Evolutionary conservation across 2,888 invertebrate species (phyloP).

Genomic region (Brachylomia viminalis): DNA sequence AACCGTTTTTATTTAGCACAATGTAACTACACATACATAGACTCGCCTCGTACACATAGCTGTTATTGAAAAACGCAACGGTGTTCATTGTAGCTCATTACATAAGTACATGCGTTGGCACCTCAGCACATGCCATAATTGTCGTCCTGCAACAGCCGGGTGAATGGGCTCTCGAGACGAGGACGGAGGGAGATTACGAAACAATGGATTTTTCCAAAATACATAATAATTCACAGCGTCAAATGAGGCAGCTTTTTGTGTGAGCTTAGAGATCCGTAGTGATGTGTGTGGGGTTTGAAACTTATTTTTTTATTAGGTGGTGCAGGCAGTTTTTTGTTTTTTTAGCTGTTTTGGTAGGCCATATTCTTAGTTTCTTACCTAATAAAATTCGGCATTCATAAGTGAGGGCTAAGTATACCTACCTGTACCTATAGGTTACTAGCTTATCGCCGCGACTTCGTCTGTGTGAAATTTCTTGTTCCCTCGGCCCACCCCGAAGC

Average conservation of each 20-base stretch:
- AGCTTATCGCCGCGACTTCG: too few species aligned
- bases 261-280: slow-evolving; percentile 81
- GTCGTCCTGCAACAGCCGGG: slow-evolving; percentile 75
- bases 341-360: neutral
- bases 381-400: neutral
- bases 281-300: slow-evolving; percentile 25
- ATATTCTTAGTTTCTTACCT: neutral
- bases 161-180: slow-evolving; percentile 81
- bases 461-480: too few species aligned
- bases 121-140: slow-evolving; percentile 79
- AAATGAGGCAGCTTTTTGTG: slow-evolving; percentile 85
- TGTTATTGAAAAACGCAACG: slow-evolving; percentile 53
- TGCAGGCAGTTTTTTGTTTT: too few species aligned
- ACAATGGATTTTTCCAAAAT: slow-evolving; percentile 89
- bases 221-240: slow-evolving; percentile 89
- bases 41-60: slow-evolving; percentile 25
- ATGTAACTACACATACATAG: slow-evolving; percentile 3
- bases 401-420: neutral
- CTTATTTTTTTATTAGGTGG: neutral
- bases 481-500: too few species aligned
- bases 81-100: slow-evolving; percentile 77
- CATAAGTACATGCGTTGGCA: slow-evolving; percentile 82
- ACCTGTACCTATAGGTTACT: too few species aligned
- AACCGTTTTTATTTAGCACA: slow-evolving; percentile 17
- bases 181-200: slow-evolving; percentile 88